These are phyloP conservation scores for Lagria hirta DNA, from an alignment of 2,888 invertebrate species.

Conservation along the genomic window DNA sequence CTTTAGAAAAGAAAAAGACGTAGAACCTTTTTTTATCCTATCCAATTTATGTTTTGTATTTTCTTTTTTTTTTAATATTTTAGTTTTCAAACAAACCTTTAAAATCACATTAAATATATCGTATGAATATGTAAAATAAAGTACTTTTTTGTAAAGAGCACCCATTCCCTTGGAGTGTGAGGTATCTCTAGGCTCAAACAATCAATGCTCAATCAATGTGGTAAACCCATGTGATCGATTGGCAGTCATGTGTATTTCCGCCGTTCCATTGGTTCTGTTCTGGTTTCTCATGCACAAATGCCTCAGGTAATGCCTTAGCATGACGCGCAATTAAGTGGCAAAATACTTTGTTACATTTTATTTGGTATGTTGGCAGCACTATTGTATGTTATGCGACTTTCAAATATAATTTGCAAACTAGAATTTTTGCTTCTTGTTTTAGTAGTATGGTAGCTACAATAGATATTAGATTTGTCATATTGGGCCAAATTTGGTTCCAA, in stretches of 20 bases:
- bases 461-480: no score
- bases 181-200: constrained; percentile 46
- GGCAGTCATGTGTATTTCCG: constrained; percentile 45
- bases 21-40: constrained; percentile 19
- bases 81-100: constrained; percentile 23
- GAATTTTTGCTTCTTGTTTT: no score
- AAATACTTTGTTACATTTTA: constrained; percentile 46
- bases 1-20: constrained; percentile 9
- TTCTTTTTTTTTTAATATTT: constrained; percentile 23
- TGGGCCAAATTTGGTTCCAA: no score
- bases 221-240: constrained; percentile 46
- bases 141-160: constrained; percentile 50
- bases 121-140: constrained; percentile 45
- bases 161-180: constrained; percentile 50
- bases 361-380: constrained; percentile 26
- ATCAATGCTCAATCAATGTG: constrained; percentile 47
- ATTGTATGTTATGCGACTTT: constrained; percentile 16
- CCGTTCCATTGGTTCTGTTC: constrained; percentile 50
- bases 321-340: constrained; percentile 48
- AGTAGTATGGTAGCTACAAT: no score
- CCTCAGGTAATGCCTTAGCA: constrained; percentile 53
- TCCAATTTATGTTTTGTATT: constrained; percentile 16
- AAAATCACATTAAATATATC: constrained; percentile 26
- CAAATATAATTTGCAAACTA: no score
- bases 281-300: constrained; percentile 49